These are phyloP conservation scores for Chrysemys picta DNA, from an alignment of 2,113 vertebrate species.

Conservation along the genomic window DNA sequence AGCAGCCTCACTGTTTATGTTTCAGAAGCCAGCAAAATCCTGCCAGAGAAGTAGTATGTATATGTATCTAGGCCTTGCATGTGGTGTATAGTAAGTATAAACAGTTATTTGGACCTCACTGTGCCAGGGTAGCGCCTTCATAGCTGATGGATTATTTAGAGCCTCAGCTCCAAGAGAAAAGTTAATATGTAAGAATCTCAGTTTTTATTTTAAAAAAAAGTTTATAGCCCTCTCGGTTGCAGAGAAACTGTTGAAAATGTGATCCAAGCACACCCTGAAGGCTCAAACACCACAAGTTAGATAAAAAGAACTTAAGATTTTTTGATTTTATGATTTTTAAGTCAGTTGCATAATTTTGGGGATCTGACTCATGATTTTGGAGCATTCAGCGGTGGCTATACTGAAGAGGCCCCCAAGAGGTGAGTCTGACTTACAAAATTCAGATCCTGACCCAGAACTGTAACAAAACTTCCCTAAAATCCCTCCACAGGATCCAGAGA, in stretches of 20 bases:
- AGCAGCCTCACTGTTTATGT: background rate
- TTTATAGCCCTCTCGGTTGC: background rate
- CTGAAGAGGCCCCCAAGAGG: background rate
- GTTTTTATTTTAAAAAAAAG: background rate
- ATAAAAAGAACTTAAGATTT: background rate
- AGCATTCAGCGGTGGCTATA: background rate
- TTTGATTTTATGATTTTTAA: background rate
- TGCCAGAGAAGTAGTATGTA: background rate
- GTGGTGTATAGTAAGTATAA: background rate
- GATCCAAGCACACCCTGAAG: background rate
- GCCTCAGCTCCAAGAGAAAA: background rate
- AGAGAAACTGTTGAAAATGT: background rate
- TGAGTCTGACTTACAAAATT: background rate
- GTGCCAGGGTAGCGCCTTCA: background rate
- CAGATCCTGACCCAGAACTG: too few relatives aligned
- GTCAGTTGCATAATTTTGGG: background rate
- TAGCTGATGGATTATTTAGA: background rate
- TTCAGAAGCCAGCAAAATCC: background rate
- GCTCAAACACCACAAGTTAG: background rate
- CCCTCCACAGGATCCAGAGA: too few relatives aligned
- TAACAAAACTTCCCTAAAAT: background rate
- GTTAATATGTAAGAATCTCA: background rate
- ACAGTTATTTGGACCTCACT: background rate
- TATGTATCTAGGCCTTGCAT: background rate
- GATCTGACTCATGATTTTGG: background rate